These are phyloP conservation scores for Solenopsis fugax DNA, from an alignment of 1,140 invertebrate species.

Conservation along the genomic window DNA sequence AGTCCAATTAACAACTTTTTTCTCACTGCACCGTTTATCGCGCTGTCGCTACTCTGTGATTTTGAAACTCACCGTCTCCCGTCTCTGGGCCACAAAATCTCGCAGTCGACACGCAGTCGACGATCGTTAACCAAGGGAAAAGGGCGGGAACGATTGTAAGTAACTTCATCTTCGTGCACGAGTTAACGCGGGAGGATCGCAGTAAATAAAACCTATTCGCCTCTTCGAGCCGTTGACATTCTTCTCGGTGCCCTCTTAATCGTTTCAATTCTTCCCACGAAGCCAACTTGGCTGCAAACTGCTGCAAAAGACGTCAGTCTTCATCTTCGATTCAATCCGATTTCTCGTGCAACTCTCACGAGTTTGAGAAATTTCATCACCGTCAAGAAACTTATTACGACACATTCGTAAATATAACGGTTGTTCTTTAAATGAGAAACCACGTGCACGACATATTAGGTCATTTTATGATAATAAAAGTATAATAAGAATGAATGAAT, in stretches of 20 bases:
- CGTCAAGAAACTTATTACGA: not conserved
- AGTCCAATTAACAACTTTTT: too few relatives aligned
- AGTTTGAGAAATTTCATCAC: not conserved
- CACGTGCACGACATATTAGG: not conserved
- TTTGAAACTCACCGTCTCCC: constrained; percentile 41
- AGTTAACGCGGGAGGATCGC: not conserved
- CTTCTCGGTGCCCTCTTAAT: constrained; percentile 7
- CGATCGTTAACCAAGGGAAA: constrained; percentile 13
- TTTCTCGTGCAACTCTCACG: not conserved
- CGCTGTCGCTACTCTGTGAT: not conserved
- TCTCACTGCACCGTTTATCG: not conserved
- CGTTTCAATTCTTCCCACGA: constrained; percentile 44
- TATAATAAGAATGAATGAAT: not conserved
- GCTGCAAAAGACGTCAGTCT: constrained; percentile 44
- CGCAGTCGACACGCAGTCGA: not conserved
- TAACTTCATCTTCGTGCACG: constrained; percentile 34
- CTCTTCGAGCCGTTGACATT: constrained; percentile 41
- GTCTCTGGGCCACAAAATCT: constrained; percentile 34
- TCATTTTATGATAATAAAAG: not conserved
- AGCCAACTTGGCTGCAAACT: constrained; percentile 9
- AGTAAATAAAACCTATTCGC: constrained; percentile 16
- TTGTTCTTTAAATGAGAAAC: not conserved
- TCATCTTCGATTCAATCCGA: not conserved
- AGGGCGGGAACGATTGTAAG: constrained; percentile 17
- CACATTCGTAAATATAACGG: not conserved